Conservation (phyloP, 2,113 vertebrate species). For the Aptenodytes patagonicus region DNA sequence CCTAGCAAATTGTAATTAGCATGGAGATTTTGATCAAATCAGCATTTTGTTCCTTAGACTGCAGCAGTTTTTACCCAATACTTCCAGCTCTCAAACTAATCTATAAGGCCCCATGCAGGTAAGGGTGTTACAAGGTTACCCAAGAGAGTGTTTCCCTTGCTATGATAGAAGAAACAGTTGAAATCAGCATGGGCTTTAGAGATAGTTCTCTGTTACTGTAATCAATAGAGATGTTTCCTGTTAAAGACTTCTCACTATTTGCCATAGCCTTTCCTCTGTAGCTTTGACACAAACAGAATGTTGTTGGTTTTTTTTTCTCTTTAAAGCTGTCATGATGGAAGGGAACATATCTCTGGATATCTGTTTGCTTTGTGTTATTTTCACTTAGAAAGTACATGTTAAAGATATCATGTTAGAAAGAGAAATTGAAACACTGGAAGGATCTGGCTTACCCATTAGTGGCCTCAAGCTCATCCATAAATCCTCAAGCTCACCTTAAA, state of each 20-base stretch:
- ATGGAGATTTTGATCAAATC: background rate
- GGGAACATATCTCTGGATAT: background rate
- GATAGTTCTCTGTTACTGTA: background rate
- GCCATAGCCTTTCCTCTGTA: background rate
- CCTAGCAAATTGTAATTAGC: background rate
- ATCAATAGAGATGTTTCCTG: background rate
- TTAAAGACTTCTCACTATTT: background rate
- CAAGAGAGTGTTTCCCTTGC: background rate
- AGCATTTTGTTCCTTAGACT: background rate
- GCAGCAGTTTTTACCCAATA: background rate
- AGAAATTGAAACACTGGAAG: background rate
- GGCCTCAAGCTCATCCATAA: background rate
- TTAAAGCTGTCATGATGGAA: background rate
- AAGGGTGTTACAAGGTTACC: background rate
- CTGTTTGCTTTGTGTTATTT: background rate
- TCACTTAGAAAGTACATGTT: background rate
- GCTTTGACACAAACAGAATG: background rate
- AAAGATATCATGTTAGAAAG: background rate
- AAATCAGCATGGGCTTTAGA: background rate
- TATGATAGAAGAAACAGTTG: background rate
- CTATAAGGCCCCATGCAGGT: background rate
- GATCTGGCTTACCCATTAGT: background rate
- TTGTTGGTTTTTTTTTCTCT: background rate
- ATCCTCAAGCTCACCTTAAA: background rate
- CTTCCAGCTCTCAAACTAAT: background rate